Evolutionary conservation across 2,113 vertebrate species (phyloP).

Genomic region (mouse (Mus musculus)): DNA sequence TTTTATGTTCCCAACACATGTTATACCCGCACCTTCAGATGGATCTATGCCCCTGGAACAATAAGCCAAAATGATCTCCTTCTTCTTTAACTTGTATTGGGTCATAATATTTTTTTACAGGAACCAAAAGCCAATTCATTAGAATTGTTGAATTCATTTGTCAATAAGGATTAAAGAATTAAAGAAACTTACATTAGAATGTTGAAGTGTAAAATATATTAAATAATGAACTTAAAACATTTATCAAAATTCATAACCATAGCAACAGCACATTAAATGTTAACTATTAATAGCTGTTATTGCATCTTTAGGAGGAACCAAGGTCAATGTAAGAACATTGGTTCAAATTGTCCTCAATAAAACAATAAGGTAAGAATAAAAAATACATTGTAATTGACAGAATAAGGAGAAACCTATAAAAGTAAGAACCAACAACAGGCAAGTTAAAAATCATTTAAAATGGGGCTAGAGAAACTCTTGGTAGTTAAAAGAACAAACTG

Average conservation of each 20-base stretch:
- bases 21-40: background rate
- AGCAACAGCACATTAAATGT: background rate
- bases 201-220: background rate
- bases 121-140: background rate
- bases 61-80: background rate
- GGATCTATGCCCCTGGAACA: too few relatives aligned
- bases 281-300: background rate
- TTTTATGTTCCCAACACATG: background rate
- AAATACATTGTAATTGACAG: background rate
- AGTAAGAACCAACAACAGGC: background rate
- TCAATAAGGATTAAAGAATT: too few relatives aligned
- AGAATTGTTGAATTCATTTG: too few relatives aligned
- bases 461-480: background rate
- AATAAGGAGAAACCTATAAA: slow-evolving; percentile 12
- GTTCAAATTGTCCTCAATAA: background rate
- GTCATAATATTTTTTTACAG: background rate
- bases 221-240: background rate
- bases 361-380: slow-evolving; percentile 52
- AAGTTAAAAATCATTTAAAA: background rate
- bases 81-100: background rate
- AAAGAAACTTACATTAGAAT: background rate
- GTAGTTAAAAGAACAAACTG: background rate
- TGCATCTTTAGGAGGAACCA: background rate
- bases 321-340: slow-evolving; percentile 8
- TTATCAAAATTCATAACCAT: background rate